A percentile compares a stretch with the other conserved stretches of the same genome.
phyloP scores from a whole-genome alignment of 2,888 invertebrate species.

The Gasteruption jaculator region DNA sequence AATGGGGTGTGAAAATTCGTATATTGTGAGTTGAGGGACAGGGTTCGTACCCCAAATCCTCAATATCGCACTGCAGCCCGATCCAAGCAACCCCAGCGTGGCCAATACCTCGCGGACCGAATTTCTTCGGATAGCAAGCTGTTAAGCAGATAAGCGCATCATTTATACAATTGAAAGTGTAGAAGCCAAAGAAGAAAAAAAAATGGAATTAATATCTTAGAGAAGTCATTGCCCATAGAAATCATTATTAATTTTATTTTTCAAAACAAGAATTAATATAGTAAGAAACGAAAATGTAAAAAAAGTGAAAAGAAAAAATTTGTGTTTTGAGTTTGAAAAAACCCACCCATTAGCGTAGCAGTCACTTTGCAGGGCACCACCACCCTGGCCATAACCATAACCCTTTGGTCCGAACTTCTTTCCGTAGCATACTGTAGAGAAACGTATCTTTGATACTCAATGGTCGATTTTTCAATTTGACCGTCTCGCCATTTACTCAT shows the following conservation, averaged over 20 bases:
- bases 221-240: background rate
- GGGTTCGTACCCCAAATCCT: constrained; percentile 57
- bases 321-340: constrained; percentile 36
- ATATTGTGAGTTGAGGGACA: too few relatives aligned
- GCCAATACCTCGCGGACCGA: constrained; percentile 91
- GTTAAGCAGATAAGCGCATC: constrained; percentile 50
- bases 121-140: constrained; percentile 96
- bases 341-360: constrained; percentile 79
- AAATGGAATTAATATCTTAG: constrained; percentile 8
- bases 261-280: too few relatives aligned
- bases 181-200: constrained; percentile 34
- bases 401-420: constrained; percentile 97
- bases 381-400: constrained; percentile 96
- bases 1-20: background rate
- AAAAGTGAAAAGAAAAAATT: constrained; percentile 7
- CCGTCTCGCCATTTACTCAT: too few relatives aligned
- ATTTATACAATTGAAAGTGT: constrained; percentile 40
- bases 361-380: constrained; percentile 89
- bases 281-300: constrained; percentile 10
- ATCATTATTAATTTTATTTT: too few relatives aligned
- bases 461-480: too few relatives aligned
- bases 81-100: constrained; percentile 84
- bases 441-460: too few relatives aligned
- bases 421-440: constrained; percentile 82
- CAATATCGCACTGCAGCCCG: constrained; percentile 81